A percentile compares a stretch with the other conserved stretches of the same genome.
phyloP scores from a whole-genome alignment of 2,113 vertebrate species.

The Circaetus gallicus region DNA sequence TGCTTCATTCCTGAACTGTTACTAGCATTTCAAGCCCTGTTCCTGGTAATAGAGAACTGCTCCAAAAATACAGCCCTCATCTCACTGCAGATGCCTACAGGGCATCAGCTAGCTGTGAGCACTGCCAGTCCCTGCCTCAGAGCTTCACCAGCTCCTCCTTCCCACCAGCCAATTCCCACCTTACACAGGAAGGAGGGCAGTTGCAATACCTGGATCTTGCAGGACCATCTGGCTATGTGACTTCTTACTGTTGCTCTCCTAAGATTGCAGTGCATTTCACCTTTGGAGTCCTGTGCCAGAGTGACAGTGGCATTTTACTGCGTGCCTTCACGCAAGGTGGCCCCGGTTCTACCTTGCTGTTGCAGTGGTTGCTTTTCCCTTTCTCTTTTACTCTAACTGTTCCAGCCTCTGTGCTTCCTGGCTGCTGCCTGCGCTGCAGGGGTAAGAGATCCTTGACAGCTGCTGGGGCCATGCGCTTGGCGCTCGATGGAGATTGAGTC shows the following conservation, averaged over 20 bases:
- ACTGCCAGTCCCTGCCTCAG: not conserved
- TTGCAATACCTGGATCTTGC: not conserved
- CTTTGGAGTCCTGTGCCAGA: not conserved
- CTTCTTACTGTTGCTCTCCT: not conserved
- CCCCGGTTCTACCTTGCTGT: not conserved
- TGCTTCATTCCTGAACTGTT: not conserved
- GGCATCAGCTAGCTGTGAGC: not conserved
- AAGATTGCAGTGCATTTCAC: not conserved
- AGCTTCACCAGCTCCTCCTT: not conserved
- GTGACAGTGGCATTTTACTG: not conserved
- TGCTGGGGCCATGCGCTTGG: not conserved
- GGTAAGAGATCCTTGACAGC: not conserved
- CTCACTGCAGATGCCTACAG: not conserved
- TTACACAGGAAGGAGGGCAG: not conserved
- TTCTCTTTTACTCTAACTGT: not conserved
- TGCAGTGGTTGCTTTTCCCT: not conserved
- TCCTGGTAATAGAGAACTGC: not conserved
- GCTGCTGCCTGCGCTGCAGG: not conserved
- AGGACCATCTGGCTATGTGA: not conserved
- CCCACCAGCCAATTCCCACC: not conserved
- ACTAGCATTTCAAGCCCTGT: not conserved
- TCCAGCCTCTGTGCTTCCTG: not conserved
- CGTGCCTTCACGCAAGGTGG: not conserved
- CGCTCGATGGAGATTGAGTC: rapidly evolving
- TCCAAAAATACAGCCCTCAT: not conserved